Percentiles rank a stretch among this genome's conserved stretches.
These are phyloP conservation scores for Ranitomeya variabilis DNA, from an alignment of 2,113 vertebrate species.

Conservation along the genomic window DNA sequence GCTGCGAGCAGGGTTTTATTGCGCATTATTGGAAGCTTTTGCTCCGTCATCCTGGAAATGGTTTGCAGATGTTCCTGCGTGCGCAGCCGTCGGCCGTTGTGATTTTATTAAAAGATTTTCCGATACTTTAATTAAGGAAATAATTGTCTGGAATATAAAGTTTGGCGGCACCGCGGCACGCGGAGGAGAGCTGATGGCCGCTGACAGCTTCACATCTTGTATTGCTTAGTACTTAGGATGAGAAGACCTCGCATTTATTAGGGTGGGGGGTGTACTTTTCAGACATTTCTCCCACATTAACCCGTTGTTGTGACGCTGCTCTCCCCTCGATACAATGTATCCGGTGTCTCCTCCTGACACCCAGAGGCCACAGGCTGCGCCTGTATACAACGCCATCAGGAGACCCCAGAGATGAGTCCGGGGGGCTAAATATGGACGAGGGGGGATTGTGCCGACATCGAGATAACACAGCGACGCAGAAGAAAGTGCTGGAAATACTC, in stretches of 20 bases:
- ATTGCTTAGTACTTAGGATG: not conserved
- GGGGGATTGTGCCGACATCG: not conserved
- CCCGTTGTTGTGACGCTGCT: not conserved
- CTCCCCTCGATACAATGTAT: not conserved
- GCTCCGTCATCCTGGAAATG: slow-evolving; percentile 13
- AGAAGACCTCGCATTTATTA: not conserved
- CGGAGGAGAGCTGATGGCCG: not conserved
- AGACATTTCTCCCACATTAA: not conserved
- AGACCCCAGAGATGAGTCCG: slow-evolving; percentile 1
- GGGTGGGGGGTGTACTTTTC: not conserved
- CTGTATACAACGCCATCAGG: slow-evolving; percentile 33
- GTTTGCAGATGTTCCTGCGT: slow-evolving; percentile 2
- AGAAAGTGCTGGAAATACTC: not conserved
- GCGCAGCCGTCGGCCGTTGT: not conserved
- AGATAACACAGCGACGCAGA: too few relatives aligned
- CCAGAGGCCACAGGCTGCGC: not conserved
- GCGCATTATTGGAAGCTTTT: not conserved
- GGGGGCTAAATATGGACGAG: not conserved
- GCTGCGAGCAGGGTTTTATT: not conserved
- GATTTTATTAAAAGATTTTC: slow-evolving; percentile 28
- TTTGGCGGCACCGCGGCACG: not conserved
- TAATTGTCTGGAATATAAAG: slow-evolving; percentile 30
- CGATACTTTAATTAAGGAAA: slow-evolving; percentile 17
- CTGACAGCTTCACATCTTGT: not conserved
- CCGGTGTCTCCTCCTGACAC: not conserved